Percentiles rank a stretch among this genome's conserved stretches.
Evolutionary conservation across 1,140 invertebrate species (phyloP).

Genomic region (Ceratina calcarata): DNA sequence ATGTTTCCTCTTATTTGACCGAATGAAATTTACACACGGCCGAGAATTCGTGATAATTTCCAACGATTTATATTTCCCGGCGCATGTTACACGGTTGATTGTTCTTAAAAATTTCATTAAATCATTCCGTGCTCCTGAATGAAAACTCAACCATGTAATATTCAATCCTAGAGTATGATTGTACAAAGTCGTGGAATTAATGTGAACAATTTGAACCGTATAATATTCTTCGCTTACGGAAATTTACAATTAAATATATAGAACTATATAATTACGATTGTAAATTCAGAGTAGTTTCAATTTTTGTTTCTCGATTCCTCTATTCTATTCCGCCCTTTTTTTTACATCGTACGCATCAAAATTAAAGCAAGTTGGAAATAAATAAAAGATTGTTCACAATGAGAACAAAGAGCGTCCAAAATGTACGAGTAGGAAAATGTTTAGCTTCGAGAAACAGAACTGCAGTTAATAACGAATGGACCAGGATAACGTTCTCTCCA

Average conservation of each 20-base stretch:
- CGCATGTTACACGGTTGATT: background rate
- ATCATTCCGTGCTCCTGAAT: background rate
- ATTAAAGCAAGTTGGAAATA: no score
- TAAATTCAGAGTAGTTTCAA: no score
- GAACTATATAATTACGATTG: no score
- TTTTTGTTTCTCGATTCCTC: no score
- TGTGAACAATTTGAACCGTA: no score
- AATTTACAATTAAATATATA: no score
- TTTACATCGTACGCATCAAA: no score
- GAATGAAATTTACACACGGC: constrained; percentile 26
- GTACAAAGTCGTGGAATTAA: no score
- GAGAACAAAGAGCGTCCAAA: background rate
- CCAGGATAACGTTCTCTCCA: constrained; percentile 25
- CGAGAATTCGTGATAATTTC: constrained; percentile 31
- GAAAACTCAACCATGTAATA: background rate
- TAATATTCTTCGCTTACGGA: no score
- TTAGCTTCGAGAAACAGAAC: background rate
- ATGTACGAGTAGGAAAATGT: background rate
- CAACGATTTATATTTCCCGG: constrained; percentile 25
- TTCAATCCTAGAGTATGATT: background rate
- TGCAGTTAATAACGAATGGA: constrained; percentile 40
- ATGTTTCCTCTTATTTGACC: constrained; percentile 42
- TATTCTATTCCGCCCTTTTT: no score
- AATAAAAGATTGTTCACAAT: no score
- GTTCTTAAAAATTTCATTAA: constrained; percentile 6